Conservation (phyloP, 2,113 vertebrate genomes). For the Dermatemys mawii region DNA sequence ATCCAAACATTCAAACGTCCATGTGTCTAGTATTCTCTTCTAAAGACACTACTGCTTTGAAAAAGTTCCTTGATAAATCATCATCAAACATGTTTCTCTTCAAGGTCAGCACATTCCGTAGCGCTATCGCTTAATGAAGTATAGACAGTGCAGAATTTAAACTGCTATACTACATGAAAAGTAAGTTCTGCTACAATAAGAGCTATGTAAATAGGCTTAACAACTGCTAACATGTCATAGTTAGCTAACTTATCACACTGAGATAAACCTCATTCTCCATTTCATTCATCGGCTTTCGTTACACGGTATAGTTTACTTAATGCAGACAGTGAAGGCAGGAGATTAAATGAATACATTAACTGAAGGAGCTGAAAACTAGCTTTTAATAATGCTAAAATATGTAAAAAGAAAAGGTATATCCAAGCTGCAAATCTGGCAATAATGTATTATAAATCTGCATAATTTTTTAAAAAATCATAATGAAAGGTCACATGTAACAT, state of each 20-base stretch:
- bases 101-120: neutral
- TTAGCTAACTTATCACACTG: neutral
- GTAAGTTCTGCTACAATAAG: neutral
- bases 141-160: neutral
- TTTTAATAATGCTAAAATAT: neutral
- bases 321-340: neutral
- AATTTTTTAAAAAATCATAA: neutral
- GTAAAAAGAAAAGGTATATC: neutral
- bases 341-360: neutral
- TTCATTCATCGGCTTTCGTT: neutral
- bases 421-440: neutral
- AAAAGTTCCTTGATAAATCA: neutral
- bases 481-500: neutral
- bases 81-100: neutral
- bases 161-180: neutral
- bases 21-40: neutral
- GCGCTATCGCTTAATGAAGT: neutral
- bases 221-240: neutral
- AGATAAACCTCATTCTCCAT: neutral
- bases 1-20: neutral
- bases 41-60: neutral
- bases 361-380: neutral
- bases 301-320: neutral
- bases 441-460: neutral
- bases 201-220: neutral